A percentile compares a stretch with the other conserved stretches of the same genome.
These are phyloP conservation scores for Camponotus floridanus DNA, from an alignment of 1,140 invertebrate genomes.

Conservation along the genomic window DNA sequence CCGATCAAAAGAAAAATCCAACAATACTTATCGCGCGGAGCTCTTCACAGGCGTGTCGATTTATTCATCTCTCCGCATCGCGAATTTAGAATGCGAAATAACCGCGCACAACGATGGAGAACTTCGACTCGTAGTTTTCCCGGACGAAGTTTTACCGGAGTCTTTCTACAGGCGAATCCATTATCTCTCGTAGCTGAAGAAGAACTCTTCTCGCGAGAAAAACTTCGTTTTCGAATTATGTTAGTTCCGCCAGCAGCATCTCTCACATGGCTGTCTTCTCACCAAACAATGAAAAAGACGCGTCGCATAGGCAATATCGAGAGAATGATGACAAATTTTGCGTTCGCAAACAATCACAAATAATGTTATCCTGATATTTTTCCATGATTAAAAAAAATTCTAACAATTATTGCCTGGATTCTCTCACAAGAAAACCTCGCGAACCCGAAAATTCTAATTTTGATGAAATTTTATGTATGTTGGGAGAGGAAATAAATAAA, in stretches of 20 bases:
- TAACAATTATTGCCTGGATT: not conserved
- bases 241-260: conserved; percentile 27
- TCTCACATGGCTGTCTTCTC: not conserved
- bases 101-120: conserved; percentile 19
- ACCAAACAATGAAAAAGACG: not conserved
- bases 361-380: too few species aligned
- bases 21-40: conserved; percentile 12
- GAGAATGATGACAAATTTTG: not conserved
- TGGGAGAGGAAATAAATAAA: too few species aligned
- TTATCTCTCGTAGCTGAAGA: conserved; percentile 43
- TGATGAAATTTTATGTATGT: too few species aligned
- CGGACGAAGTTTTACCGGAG: conserved; percentile 17
- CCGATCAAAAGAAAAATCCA: conserved; percentile 24
- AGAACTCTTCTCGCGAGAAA: conserved; percentile 30
- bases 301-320: not conserved
- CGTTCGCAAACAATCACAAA: not conserved
- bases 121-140: conserved; percentile 17
- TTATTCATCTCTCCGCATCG: conserved; percentile 44
- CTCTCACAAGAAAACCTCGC: too few species aligned
- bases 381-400: not conserved
- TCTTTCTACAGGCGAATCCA: conserved; percentile 40
- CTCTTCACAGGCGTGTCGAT: conserved; percentile 38
- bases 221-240: conserved; percentile 50
- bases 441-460: too few species aligned
- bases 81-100: conserved; percentile 54